Conservation (phyloP, 2,113 vertebrate species). For the Xiphophorus hellerii region DNA sequence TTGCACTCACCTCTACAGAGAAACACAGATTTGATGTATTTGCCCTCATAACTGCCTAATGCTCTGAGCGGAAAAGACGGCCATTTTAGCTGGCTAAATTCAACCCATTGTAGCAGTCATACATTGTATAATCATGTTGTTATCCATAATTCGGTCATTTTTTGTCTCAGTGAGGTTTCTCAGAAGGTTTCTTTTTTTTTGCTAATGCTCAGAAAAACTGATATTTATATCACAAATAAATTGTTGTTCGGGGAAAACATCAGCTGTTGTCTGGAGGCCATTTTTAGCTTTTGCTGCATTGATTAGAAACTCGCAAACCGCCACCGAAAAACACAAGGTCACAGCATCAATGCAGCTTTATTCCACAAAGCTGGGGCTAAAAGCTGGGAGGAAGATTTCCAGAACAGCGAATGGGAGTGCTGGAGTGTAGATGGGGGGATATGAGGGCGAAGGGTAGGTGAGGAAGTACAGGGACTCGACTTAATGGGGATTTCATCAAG, state of each 20-base stretch:
- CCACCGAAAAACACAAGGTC: not conserved
- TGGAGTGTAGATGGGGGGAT: conserved; percentile 41
- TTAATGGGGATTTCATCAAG: conserved; percentile 71
- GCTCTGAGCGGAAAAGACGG: not conserved
- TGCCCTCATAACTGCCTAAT: not conserved
- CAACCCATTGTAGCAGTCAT: not conserved
- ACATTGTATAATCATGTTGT: conserved; percentile 16
- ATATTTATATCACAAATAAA: conserved; percentile 6
- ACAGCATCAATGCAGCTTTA: conserved; percentile 32
- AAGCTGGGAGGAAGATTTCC: conserved; percentile 49
- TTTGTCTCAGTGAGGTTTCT: conserved; percentile 6
- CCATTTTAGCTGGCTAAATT: not conserved
- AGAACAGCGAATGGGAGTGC: conserved; percentile 58
- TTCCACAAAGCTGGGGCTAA: conserved; percentile 48
- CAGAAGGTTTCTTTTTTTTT: conserved; percentile 8
- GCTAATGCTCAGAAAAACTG: not conserved
- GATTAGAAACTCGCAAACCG: too few relatives aligned
- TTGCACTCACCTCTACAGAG: not conserved
- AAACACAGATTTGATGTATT: not conserved
- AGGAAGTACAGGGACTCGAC: conserved; percentile 38
- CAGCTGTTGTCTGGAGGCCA: not conserved
- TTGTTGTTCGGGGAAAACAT: not conserved
- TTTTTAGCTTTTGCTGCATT: not conserved
- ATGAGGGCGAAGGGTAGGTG: conserved; percentile 32
- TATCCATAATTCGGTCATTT: conserved; percentile 39